Evolutionary conservation across 2,113 vertebrate genomes (phyloP), one percentile per base, ranked within the genome.

Genomic region (Vicugna pacos): DNA sequence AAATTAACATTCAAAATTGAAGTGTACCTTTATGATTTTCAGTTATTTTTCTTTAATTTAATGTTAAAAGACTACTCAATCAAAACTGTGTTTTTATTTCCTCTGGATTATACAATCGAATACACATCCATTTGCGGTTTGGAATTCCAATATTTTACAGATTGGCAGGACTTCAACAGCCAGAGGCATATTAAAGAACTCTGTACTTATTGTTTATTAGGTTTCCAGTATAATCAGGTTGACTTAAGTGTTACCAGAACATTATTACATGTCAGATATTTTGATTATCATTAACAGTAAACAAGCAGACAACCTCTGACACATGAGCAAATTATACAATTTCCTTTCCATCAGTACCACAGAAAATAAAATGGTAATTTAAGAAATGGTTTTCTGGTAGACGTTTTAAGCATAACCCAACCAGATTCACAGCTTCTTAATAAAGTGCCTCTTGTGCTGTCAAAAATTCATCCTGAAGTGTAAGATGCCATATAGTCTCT

Each of bases 211-310:
- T 96, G 70, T 82, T 97, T 98, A 98, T 93, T 96, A 95, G 46
- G 17, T 96, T 97, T 98, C 89, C 87, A 85, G 48, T 84, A 87
- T 96, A 98, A 98, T 97, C 96, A 93, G 26, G 96, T 98, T 98
- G 97, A 98, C 97, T 98, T 96, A 98, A 98, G 89, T 94, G 72
- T 96, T 84, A 97, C 67, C 35, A 96, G 97, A 52, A 98, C 97
- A 97, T 98, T 98, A 98, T 97, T 98, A 93, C 67, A 88, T 97
- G 96, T 98, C 98, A 97, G 93, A 97, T 98, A 79, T 87, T 93
- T 96, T 85, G 64, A 97, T 98, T 97, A 98, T 98, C 90, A 94
- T 95, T 98, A 98, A 96, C 76, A 52, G 80, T 98, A 98, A 98
- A 98, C 93, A 98, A 98, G 84, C 79, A 98, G 93, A 98, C 97